Evolutionary conservation across 2,888 invertebrate genomes (phyloP), one percentile per base, ranked within the genome.

Genomic region (Marasmarcha lunaedactyla): DNA sequence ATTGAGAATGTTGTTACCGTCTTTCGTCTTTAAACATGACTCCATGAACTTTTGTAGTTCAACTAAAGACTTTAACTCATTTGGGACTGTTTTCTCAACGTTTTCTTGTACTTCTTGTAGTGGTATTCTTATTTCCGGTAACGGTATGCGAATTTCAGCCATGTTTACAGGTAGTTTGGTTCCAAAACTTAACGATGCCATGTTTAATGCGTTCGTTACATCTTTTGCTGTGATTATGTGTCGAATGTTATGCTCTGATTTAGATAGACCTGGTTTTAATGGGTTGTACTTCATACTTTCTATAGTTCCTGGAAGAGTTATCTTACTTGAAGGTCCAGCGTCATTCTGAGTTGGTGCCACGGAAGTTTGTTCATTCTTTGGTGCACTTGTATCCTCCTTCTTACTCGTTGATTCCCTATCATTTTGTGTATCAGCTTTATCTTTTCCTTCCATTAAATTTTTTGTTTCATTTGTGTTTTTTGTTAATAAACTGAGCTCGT

Each of bases 171-270:
- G 13, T 30, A 30, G 12, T 10, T 30, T 30, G 4, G 30, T 30
- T 6, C 57, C 61, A 25, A 70, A 70, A 41, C 65, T 79, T 5
- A 76, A 37, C 1, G 78, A 76, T 36, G 62, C 57, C 12, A 60
- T 35, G 40, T 68, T 72, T 1, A 81, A 42, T 1, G 78, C 76
- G 15, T 73, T 66, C 1, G 70, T 63, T 12, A 76, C 67, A 46
- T 83, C 77, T 55, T 70, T 65, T 9, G 51, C 53, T 35, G 78
- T 78, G 20, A 77, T 68, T 4, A 71, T 63, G 43, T 73, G 67
- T 42, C 72, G 56, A 30, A 83, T 59, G 41, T 59, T 76, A 41
- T 81, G 79, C 48, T 83, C 81, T 1, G 81, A 83, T 59, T 78
- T 83, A 0, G 81, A 83, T 34, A 72, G 50, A 1, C 76, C 72